phyloP scores from a whole-genome alignment of 2,888 invertebrate species.

The Leptopterna dolabrata region DNA sequence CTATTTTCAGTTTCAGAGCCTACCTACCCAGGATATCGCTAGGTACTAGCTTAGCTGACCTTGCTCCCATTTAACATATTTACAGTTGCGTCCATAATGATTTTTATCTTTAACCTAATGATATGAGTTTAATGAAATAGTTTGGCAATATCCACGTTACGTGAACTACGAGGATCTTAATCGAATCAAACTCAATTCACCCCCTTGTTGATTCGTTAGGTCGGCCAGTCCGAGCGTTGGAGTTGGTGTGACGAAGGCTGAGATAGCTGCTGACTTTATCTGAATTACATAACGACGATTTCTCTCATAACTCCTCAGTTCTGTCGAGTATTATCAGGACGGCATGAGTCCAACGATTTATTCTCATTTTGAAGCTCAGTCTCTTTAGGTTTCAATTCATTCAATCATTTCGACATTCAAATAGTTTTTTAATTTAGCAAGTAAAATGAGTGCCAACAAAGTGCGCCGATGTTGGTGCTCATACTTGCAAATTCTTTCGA shows the following conservation, averaged over 20 bases:
- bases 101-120: no score
- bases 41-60: no score
- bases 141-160: no score
- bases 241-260: background rate
- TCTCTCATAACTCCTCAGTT: background rate
- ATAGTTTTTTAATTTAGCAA: no score
- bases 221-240: background rate
- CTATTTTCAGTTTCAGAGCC: no score
- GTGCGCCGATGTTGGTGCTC: slow-evolving; percentile 33
- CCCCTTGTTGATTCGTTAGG: background rate
- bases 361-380: no score
- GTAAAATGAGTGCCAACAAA: slow-evolving; percentile 14
- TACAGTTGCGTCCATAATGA: background rate
- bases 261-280: background rate
- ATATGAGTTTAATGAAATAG: no score
- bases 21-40: no score
- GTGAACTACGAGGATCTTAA: no score
- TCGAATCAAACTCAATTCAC: background rate
- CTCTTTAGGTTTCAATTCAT: no score
- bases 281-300: background rate
- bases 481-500: background rate
- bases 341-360: background rate
- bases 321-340: background rate
- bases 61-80: no score
- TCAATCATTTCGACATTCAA: no score